Evolutionary conservation across 30 jellyfish, hydroid and myxozoan genomes (phyloP), one percentile per base, ranked within the genome.

Genomic region (Aurelia sp.): DNA sequence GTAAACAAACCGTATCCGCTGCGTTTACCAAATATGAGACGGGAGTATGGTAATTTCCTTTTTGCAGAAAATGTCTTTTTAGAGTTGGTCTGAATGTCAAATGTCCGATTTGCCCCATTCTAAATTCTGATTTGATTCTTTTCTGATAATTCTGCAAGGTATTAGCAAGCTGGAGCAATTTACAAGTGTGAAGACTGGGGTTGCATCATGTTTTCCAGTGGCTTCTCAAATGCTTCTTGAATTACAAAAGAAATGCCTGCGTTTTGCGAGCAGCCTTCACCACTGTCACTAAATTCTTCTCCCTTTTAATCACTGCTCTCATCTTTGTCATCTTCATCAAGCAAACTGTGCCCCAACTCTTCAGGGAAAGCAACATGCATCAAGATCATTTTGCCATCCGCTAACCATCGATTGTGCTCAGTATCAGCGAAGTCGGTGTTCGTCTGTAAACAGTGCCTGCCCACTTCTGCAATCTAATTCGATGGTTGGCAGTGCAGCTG

Each of bases 381-480:
- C 11, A 5, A 7, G 82, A 71, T 71, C 35, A 71, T 4, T 71
- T 41, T 71, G 21, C 82, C 55, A 77, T 74, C 78, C 79, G 86
- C 72, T 30, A 58, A 58, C 86, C 76, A 74, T 74, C 86, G 58
- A 50, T 52, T 74, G 51, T 51, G 80, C 76, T 35, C 86, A 74
- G 47, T 74, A 74, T 74, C 86, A 40, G 86, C 86, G 50, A 74
- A 53, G 78, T 74, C 86, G 20, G 55, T 74, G 86, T 6, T 74
- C 86, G 78, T 37, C 50, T 11, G 57, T 74, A 74, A 53, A 78
- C 86, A 59, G 17, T 73, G 20, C 9, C 44, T 79, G 85, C 85
- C 48, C 44, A 62, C 22, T 48, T 47, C 41, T 50, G 44, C 86
- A 4, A 79, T 35, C n/a, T 79, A 79, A 85, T 79, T 63, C 5